phyloP scores from a whole-genome alignment of 2,888 invertebrate species.

The Cistogaster globosa region DNA sequence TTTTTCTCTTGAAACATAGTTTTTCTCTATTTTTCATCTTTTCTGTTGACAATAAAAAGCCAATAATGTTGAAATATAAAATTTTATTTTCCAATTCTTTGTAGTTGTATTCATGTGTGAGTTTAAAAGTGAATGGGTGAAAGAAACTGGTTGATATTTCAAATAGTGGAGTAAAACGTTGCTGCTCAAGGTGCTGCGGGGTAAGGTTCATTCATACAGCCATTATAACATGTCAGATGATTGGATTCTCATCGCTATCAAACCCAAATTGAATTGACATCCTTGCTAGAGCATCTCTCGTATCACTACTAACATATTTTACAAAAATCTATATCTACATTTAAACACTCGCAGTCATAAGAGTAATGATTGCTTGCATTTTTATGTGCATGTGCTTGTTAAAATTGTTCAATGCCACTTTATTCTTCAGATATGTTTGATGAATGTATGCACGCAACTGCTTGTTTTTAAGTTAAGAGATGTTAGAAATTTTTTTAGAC shows the following conservation, averaged over 20 bases:
- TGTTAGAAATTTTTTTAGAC: too few relatives aligned
- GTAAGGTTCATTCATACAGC: slow-evolving; percentile 4
- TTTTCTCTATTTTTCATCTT: slow-evolving; percentile 8
- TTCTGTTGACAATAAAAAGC: slow-evolving; percentile 52
- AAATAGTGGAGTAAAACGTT: too few relatives aligned
- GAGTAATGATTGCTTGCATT: background rate
- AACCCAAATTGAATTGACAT: slow-evolving; percentile 59
- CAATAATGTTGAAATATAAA: slow-evolving; percentile 63
- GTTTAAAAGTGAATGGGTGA: slow-evolving; percentile 20
- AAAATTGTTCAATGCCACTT: too few relatives aligned
- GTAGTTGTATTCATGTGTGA: background rate
- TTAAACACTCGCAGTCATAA: background rate
- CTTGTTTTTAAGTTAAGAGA: too few relatives aligned
- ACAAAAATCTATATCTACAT: background rate
- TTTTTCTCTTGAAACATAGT: background rate
- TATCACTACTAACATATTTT: background rate
- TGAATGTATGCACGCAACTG: too few relatives aligned
- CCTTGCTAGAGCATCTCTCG: slow-evolving; percentile 8
- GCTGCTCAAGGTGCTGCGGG: too few relatives aligned
- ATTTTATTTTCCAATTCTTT: background rate
- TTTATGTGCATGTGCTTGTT: background rate
- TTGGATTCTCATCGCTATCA: slow-evolving; percentile 58
- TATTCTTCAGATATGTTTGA: too few relatives aligned
- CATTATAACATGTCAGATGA: slow-evolving; percentile 53
- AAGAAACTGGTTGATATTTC: too few relatives aligned